These are phyloP conservation scores for Yponomeuta sedellus DNA, from an alignment of 2,888 invertebrate genomes.

Conservation along the genomic window DNA sequence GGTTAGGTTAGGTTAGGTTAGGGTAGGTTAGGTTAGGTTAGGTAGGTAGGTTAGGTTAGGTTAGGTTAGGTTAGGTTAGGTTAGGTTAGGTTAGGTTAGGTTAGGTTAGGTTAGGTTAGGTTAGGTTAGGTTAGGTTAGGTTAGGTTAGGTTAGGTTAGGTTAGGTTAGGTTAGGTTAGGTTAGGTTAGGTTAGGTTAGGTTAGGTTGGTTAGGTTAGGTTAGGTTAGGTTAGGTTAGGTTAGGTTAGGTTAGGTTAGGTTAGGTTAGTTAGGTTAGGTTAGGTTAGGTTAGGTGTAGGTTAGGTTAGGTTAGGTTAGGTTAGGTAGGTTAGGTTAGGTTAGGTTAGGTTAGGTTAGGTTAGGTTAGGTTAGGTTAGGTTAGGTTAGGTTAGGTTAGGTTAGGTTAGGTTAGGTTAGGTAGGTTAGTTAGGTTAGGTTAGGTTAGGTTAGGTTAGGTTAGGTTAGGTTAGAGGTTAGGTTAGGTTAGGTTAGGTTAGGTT, in stretches of 20 bases:
- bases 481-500: constrained; percentile 13
- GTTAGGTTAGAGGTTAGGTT: constrained; percentile 23
- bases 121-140: constrained; percentile 21
- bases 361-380: constrained; percentile 15
- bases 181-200: constrained; percentile 14
- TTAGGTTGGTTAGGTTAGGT: constrained; percentile 15
- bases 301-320: constrained; percentile 11
- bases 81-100: constrained; percentile 20
- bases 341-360: constrained; percentile 16
- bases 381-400: constrained; percentile 13
- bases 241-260: constrained; percentile 16
- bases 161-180: constrained; percentile 16
- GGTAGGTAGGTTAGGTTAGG: constrained; percentile 24
- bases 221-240: constrained; percentile 15
- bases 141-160: constrained; percentile 27
- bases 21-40: constrained; percentile 26
- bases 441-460: constrained; percentile 31
- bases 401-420: constrained; percentile 12
- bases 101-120: constrained; percentile 11
- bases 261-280: constrained; percentile 16
- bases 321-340: constrained; percentile 10
- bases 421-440: constrained; percentile 24
- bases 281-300: constrained; percentile 1
- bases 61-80: constrained; percentile 22
- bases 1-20: constrained; percentile 24